These are phyloP conservation scores for Eriosoma lanigerum DNA, from an alignment of 1,140 invertebrate species.

Conservation along the genomic window DNA sequence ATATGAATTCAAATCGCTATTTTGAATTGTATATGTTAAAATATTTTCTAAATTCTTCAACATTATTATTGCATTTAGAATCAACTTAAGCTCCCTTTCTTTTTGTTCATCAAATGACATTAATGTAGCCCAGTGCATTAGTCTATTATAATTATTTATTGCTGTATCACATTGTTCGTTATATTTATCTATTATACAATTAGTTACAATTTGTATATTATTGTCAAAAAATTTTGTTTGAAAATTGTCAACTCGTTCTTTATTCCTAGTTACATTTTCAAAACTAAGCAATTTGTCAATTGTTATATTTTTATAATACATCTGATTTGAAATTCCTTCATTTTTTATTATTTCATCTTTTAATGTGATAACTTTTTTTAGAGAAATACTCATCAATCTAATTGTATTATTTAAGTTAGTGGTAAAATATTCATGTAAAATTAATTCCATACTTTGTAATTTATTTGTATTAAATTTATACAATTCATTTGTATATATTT, in stretches of 20 bases:
- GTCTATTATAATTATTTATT: not conserved
- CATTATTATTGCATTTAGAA: not conserved
- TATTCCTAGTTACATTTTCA: not conserved
- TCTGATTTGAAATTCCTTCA: not conserved
- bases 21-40: not conserved
- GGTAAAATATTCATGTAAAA: not conserved
- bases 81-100: not conserved
- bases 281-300: not conserved
- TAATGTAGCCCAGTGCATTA: not conserved
- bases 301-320: not conserved
- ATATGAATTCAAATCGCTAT: not conserved
- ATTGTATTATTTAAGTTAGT: not conserved
- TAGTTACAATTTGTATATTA: not conserved
- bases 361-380: not conserved
- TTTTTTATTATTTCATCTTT: not conserved
- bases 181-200: not conserved
- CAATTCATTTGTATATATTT: not conserved
- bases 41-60: slow-evolving; percentile 10
- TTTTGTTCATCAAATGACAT: slow-evolving; percentile 25
- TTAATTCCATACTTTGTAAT: not conserved
- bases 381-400: not conserved
- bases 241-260: not conserved
- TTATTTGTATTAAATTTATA: slow-evolving; percentile 17
- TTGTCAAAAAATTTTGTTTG: not conserved
- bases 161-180: not conserved